These are phyloP conservation scores for Antigone vipio DNA, from an alignment of 2,113 vertebrate species.

Conservation along the genomic window DNA sequence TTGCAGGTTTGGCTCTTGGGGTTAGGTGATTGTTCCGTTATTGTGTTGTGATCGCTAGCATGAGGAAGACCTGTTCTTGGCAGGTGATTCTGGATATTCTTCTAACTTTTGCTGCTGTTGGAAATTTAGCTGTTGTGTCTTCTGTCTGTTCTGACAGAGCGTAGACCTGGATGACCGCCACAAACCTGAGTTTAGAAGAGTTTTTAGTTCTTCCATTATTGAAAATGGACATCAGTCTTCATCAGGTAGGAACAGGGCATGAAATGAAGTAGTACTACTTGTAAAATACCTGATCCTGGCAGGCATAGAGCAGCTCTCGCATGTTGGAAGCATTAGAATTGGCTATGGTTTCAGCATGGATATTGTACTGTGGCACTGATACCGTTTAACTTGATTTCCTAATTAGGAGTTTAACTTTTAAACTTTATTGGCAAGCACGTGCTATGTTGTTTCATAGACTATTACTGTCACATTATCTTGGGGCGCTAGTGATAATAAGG, in stretches of 20 bases:
- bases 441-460: background rate
- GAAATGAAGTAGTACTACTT: background rate
- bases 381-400: background rate
- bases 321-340: background rate
- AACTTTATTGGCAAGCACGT: background rate
- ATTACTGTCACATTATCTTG: background rate
- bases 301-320: background rate
- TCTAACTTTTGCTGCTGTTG: background rate
- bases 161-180: conserved; percentile 66
- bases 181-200: conserved; percentile 58
- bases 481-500: background rate
- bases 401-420: background rate
- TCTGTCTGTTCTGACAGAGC: conserved; percentile 63
- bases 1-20: background rate
- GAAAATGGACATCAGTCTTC: conserved; percentile 73
- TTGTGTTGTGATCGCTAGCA: background rate
- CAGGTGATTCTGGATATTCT: background rate
- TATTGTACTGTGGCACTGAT: background rate
- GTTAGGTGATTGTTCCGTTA: background rate
- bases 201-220: conserved; percentile 46
- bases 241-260: conserved; percentile 58
- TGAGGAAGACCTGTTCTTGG: background rate
- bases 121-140: background rate
- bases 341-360: background rate
- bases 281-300: background rate